Evolutionary conservation across 2,797 vertebrate genomes (phyloP).

Genomic region (Acanthurus lineatus): DNA sequence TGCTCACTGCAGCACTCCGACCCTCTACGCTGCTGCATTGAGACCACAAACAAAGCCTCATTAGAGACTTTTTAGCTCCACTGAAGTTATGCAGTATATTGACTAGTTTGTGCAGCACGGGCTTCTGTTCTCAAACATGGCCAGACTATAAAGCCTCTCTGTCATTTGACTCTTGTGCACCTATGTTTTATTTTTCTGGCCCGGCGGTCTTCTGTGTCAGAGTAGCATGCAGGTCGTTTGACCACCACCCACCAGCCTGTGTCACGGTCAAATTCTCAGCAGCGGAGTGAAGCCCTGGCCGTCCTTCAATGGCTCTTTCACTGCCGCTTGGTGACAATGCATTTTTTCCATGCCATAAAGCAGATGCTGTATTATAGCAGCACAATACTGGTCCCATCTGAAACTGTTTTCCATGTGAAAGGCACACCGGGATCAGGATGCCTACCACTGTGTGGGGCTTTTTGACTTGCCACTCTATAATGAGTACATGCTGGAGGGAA

Average conservation of each 20-base stretch:
- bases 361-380: conserved; percentile 83
- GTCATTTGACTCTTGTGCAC: conserved; percentile 41
- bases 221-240: conserved; percentile 51
- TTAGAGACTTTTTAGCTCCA: conserved; percentile 41
- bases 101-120: conserved; percentile 46
- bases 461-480: conserved; percentile 84
- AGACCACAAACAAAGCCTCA: conserved; percentile 61
- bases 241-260: conserved; percentile 68
- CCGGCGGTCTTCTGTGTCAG: conserved; percentile 25
- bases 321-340: conserved; percentile 82
- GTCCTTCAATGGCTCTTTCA: conserved; percentile 80
- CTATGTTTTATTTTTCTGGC: conserved; percentile 48
- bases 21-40: conserved; percentile 62
- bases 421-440: conserved; percentile 81
- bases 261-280: conserved; percentile 72
- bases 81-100: conserved; percentile 57
- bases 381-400: conserved; percentile 80
- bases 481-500: conserved; percentile 73
- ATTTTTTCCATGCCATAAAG: conserved; percentile 85
- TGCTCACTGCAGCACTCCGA: conserved; percentile 78
- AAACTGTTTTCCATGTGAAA: conserved; percentile 86
- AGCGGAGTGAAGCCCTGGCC: conserved; percentile 70
- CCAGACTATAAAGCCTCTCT: conserved; percentile 40
- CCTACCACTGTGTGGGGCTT: conserved; percentile 81
- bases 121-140: conserved; percentile 38